phyloP scores from a whole-genome alignment of 2,113 vertebrate species.

The Eolophus roseicapilla region DNA sequence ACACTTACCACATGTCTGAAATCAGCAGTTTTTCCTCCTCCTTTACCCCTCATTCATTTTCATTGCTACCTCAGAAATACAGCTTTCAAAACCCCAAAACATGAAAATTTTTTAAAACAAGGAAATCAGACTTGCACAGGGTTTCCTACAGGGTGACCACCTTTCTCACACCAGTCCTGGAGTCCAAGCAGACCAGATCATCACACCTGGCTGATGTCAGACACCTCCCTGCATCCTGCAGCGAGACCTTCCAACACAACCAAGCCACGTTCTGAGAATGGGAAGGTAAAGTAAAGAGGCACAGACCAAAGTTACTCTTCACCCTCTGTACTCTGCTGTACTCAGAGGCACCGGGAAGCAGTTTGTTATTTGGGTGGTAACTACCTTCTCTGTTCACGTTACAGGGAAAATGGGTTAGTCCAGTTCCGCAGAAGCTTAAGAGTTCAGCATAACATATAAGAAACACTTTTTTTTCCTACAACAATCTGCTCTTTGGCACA shows the following conservation, averaged over 20 bases:
- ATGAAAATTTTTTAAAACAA: neutral
- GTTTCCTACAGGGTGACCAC: neutral
- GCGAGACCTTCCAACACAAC: rapidly evolving
- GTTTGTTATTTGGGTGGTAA: neutral
- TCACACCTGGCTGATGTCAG: neutral
- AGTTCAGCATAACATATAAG: constrained; percentile 56
- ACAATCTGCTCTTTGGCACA: constrained; percentile 76
- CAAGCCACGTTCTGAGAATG: rapidly evolving
- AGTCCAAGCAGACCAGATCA: neutral
- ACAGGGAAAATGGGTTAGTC: neutral
- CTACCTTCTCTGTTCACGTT: neutral
- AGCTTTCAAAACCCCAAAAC: neutral
- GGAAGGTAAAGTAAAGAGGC: neutral
- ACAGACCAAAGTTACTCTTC: neutral
- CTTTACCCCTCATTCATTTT: neutral
- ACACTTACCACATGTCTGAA: neutral
- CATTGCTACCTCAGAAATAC: neutral
- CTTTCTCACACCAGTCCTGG: neutral
- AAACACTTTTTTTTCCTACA: constrained; percentile 67
- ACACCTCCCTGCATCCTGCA: neutral
- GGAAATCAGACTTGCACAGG: neutral
- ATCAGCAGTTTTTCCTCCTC: neutral
- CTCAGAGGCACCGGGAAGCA: neutral
- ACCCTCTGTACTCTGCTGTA: neutral
- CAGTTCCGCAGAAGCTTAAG: constrained; percentile 22